Evolutionary conservation across 2,888 invertebrate species (phyloP).

Genomic region (Cataglyphis altisquamis): DNA sequence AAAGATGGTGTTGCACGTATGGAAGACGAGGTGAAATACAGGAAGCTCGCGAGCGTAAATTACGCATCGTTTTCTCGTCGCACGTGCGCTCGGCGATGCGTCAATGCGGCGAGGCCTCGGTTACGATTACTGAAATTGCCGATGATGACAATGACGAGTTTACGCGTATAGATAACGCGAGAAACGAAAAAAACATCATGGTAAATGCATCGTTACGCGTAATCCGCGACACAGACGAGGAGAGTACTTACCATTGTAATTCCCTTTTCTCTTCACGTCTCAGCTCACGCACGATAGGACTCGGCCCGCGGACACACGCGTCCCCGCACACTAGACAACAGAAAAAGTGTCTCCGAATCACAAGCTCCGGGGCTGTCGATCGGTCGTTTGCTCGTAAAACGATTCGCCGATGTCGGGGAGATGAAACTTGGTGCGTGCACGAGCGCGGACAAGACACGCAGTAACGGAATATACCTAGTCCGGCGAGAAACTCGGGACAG

Average conservation of each 20-base stretch:
- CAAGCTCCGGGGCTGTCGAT: slow-evolving; percentile 48
- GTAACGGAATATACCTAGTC: slow-evolving; percentile 74
- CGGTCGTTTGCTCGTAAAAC: slow-evolving; percentile 11
- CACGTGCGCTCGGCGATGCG: slow-evolving; percentile 76
- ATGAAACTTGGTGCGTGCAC: slow-evolving; percentile 61
- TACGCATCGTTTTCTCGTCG: slow-evolving; percentile 42
- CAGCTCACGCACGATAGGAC: slow-evolving; percentile 56
- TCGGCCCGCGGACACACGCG: slow-evolving; percentile 57
- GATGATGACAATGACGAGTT: slow-evolving; percentile 48
- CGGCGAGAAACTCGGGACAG: slow-evolving; percentile 84
- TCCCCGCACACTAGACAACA: slow-evolving; percentile 68
- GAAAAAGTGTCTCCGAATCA: slow-evolving; percentile 61
- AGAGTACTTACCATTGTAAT: slow-evolving; percentile 73
- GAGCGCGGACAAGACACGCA: slow-evolving; percentile 71
- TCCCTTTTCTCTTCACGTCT: slow-evolving; percentile 56
- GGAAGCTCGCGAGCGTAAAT: background rate
- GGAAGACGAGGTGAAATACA: slow-evolving; percentile 16
- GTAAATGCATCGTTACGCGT: background rate
- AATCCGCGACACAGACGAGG: slow-evolving; percentile 21
- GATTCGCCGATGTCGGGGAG: slow-evolving; percentile 2
- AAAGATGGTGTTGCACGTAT: slow-evolving; percentile 8
- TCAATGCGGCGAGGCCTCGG: slow-evolving; percentile 68
- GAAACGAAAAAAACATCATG: background rate
- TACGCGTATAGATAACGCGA: background rate
- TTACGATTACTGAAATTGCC: background rate